These are phyloP conservation scores for Drosophila nr. fundita DNA, from an alignment of 2,888 invertebrate genomes.

Conservation along the genomic window DNA sequence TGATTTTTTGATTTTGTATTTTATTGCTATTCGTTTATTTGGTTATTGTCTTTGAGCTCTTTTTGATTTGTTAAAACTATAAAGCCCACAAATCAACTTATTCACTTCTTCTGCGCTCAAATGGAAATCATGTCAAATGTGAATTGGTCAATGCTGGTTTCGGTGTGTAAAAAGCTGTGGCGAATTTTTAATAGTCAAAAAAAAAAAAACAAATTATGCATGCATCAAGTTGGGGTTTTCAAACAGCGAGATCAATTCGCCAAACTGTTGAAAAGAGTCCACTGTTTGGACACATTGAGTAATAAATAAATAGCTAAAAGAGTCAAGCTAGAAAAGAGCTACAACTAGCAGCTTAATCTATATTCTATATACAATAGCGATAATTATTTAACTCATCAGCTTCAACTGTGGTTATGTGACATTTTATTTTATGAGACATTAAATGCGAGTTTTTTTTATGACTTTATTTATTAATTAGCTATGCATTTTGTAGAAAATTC, in stretches of 20 bases:
- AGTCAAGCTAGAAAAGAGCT: background rate
- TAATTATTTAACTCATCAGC: background rate
- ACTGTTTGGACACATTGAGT: background rate
- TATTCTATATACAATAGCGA: background rate
- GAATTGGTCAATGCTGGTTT: slow-evolving; percentile 40
- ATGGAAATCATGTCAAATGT: slow-evolving; percentile 32
- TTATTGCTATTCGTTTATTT: slow-evolving; percentile 22
- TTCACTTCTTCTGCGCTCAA: slow-evolving; percentile 1
- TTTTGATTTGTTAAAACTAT: slow-evolving; percentile 37
- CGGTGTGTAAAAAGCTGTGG: slow-evolving; percentile 47
- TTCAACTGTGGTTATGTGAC: background rate
- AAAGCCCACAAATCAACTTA: slow-evolving; percentile 13
- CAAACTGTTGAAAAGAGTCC: slow-evolving; percentile 10
- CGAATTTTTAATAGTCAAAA: slow-evolving; percentile 35
- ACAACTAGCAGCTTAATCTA: background rate
- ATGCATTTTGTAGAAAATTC: background rate
- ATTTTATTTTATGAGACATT: background rate
- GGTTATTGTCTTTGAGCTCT: slow-evolving; percentile 27
- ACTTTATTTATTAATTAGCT: background rate
- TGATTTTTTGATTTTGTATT: slow-evolving; percentile 7
- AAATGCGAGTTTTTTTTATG: background rate
- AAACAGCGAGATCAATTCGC: slow-evolving; percentile 49
- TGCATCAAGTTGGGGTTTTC: slow-evolving; percentile 55
- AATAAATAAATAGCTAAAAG: background rate
- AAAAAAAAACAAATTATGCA: slow-evolving; percentile 30